Evolutionary conservation across 2,113 vertebrate species (phyloP), one percentile per base, ranked within the genome.

Genomic region (Sminthopsis crassicaudata): DNA sequence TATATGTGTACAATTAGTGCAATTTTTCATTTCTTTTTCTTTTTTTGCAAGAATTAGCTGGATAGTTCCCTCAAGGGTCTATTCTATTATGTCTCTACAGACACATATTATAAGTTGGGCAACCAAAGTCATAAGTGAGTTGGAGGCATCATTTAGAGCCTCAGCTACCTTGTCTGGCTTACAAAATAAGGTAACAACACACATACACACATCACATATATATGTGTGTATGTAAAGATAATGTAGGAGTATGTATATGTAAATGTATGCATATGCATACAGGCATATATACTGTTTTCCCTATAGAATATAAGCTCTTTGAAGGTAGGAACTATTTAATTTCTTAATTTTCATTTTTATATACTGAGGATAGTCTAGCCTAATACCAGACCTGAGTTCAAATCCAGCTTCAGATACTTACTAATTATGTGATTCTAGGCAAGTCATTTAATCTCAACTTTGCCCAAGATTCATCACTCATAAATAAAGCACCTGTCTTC

Each of bases 11-110:
- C 46, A 51, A 46, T 94, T 57, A 48, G 52, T 55, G 27, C 92
- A 95, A 90, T 91, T 96, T 51, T 5, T 96, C 93, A 95, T 22
- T 10, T 89, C 11, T 91, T 92, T 92, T 89, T 9, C 89, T 19
- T 92, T 84, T 94, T 92, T 24, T 90, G 25, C 46, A 26, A 50
- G 89, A 90, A 51, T 50, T 90, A 50, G 25, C 46, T 90, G 89
- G 89, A 51, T 90, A 90, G 50, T 50, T 8, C 10, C 10, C 46
- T 48, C 19, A 42, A 2, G 2, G 67, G 1, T 84, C n/a, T 84
- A 42, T 42, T 84, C 36, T 84, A 91, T 94, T 94, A 55, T 19
- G 76, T 55, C 91, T 76, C 8, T 76, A 46, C 90, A 92, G 52
- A 48, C 27, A 57, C 84, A 88, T 51, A 91, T 52, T 55, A 57